A percentile compares a stretch with the other conserved stretches of the same genome.
Conservation (phyloP, 2,797 vertebrate genomes). For the Tokudaia tokunoshimensis region DNA sequence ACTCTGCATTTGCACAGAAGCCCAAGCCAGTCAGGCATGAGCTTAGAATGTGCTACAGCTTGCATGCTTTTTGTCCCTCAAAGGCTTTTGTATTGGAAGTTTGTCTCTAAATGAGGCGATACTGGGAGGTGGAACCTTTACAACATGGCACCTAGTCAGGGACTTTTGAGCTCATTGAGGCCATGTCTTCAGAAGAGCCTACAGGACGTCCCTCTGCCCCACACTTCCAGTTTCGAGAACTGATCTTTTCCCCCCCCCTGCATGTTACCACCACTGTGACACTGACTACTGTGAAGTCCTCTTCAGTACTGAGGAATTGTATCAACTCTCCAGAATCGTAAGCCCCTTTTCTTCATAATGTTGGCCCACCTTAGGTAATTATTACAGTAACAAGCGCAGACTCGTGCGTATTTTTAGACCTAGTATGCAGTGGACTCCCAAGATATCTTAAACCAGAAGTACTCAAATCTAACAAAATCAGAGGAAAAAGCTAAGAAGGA, state of each 20-base stretch:
- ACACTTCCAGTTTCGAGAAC: neutral
- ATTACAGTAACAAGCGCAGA: neutral
- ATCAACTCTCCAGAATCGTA: neutral
- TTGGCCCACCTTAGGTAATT: neutral
- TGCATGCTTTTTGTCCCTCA: too few species aligned
- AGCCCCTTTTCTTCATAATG: neutral
- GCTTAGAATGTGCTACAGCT: neutral
- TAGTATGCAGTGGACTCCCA: neutral
- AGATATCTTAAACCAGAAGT: neutral
- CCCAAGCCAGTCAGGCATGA: neutral
- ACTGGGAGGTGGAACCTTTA: neutral
- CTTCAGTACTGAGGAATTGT: neutral
- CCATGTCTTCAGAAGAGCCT: neutral
- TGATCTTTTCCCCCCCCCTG: neutral
- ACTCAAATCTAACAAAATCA: neutral
- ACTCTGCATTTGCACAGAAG: slow-evolving; percentile 9
- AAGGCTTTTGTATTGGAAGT: neutral
- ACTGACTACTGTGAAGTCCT: neutral
- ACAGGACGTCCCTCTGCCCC: neutral
- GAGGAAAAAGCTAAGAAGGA: neutral
- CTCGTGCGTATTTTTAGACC: neutral
- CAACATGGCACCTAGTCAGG: neutral
- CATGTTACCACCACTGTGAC: neutral
- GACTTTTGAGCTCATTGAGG: too few species aligned
- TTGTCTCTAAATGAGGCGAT: neutral